phyloP scores from a whole-genome alignment of 92 coral and sea anemone genomes.

The Actinernus sp. region DNA sequence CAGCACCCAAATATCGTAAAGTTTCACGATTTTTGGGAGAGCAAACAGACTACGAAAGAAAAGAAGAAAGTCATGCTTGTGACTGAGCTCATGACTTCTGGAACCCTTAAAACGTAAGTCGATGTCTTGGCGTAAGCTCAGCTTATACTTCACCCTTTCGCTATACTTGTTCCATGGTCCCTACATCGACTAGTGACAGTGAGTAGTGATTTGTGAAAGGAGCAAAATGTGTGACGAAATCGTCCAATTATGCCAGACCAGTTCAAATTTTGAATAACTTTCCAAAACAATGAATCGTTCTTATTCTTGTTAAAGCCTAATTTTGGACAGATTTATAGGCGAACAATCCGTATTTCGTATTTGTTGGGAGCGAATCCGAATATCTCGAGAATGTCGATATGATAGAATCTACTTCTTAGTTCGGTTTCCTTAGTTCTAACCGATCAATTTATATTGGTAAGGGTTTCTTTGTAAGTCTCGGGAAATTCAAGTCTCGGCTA shows the following conservation, averaged over 20 bases:
- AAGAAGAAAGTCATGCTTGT: constrained; percentile 94
- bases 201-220: too few species aligned
- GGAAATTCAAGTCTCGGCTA: too few species aligned
- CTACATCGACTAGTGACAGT: too few species aligned
- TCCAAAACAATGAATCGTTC: constrained; percentile 39
- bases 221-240: constrained; percentile 68
- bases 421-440: too few species aligned
- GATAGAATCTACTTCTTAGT: too few species aligned
- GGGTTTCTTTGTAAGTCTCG: too few species aligned
- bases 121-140: neutral
- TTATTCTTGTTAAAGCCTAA: constrained; percentile 15
- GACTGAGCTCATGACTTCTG: constrained; percentile 99
- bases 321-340: too few species aligned
- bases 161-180: too few species aligned
- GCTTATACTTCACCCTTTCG: neutral
- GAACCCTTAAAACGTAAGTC: constrained; percentile 98
- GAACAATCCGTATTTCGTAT: too few species aligned
- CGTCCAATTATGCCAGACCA: constrained; percentile 24
- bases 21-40: constrained; percentile 99
- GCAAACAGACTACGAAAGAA: constrained; percentile 83
- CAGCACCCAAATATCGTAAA: constrained; percentile 99
- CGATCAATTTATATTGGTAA: too few species aligned
- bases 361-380: too few species aligned
- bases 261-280: constrained; percentile 50
- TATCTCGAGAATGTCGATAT: too few species aligned